Conservation (phyloP, 2,113 vertebrate genomes). For the Tylochromis polylepis region DNA sequence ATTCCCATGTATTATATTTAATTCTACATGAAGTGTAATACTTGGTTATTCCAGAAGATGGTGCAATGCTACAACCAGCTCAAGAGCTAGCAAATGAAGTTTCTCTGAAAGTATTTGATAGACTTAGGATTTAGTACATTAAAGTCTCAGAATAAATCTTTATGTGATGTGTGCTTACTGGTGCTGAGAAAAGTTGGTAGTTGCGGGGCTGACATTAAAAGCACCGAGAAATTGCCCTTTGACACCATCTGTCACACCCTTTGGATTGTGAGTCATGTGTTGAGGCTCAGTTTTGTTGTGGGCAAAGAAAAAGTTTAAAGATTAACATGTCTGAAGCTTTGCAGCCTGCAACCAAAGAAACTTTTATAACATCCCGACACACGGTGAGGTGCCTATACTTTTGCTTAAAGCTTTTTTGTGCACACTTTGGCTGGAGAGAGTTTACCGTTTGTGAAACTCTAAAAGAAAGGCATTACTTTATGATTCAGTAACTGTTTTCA, state of each 20-base stretch:
- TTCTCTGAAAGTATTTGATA: not conserved
- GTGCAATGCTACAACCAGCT: not conserved
- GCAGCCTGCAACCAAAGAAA: not conserved
- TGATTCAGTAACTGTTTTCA: not conserved
- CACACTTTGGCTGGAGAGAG: not conserved
- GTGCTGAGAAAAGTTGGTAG: not conserved
- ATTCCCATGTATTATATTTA: not conserved
- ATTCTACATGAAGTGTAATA: not conserved
- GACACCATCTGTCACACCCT: not conserved
- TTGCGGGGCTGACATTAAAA: not conserved
- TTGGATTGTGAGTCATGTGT: constrained; percentile 42
- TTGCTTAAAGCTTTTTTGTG: not conserved
- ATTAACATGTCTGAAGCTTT: constrained; percentile 19
- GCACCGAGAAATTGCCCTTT: not conserved
- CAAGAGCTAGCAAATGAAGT: not conserved
- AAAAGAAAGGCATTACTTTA: not conserved
- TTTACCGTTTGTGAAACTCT: not conserved
- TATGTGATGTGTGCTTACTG: not conserved
- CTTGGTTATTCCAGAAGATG: constrained; percentile 27
- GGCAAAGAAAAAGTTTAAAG: not conserved
- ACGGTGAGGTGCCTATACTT: not conserved
- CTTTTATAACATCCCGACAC: not conserved
- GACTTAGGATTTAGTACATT: not conserved
- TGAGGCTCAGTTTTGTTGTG: not conserved
- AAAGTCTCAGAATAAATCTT: not conserved